Conservation (phyloP, 2,113 vertebrate species). For the Tringa solitaria region DNA sequence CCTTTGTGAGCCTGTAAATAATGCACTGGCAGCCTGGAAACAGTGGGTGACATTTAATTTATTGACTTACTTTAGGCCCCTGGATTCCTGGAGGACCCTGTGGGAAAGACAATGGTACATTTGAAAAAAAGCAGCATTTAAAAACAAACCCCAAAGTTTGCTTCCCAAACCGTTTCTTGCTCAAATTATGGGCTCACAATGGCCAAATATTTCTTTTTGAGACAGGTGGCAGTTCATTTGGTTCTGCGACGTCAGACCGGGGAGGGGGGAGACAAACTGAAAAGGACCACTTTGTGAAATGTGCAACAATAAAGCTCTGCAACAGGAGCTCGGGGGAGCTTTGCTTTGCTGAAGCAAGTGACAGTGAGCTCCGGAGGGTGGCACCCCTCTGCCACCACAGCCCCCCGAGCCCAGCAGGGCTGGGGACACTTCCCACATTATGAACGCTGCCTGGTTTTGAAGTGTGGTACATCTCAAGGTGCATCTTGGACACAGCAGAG, state of each 20-base stretch:
- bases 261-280: background rate
- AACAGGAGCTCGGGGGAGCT: background rate
- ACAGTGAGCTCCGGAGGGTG: background rate
- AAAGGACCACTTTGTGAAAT: background rate
- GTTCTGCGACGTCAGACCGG: background rate
- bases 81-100: constrained; percentile 90
- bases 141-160: background rate
- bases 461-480: background rate
- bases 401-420: background rate
- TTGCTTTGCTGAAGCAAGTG: background rate
- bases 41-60: background rate
- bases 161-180: background rate
- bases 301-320: background rate
- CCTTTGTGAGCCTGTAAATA: constrained; percentile 37
- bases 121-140: background rate
- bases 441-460: background rate
- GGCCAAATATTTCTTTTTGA: background rate
- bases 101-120: constrained; percentile 27
- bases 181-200: background rate
- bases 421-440: background rate
- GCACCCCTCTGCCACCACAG: background rate
- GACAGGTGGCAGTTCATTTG: background rate
- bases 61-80: constrained; percentile 86
- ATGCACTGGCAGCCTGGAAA: background rate
- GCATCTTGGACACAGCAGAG: background rate